Conservation (phyloP, 2,797 vertebrate genomes). For the Jordanella pulchra region DNA sequence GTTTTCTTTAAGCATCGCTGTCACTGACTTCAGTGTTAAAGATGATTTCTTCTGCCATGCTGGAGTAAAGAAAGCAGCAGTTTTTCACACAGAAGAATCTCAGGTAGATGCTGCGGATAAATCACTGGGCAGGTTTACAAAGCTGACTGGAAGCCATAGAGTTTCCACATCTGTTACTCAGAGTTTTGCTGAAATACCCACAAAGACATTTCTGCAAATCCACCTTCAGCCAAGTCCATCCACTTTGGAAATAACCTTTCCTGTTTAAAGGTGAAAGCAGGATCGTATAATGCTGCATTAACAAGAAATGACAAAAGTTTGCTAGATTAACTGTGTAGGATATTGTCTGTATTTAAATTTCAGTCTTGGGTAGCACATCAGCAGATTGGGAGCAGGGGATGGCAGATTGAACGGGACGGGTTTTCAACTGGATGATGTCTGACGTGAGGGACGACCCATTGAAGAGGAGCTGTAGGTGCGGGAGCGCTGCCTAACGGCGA, state of each 20-base stretch:
- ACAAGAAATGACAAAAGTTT: constrained; percentile 21
- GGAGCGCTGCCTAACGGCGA: constrained; percentile 88
- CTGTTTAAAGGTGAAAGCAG: constrained; percentile 15
- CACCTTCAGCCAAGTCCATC: constrained; percentile 31
- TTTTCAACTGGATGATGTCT: constrained; percentile 62
- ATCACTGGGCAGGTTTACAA: neutral
- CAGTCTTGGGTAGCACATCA: constrained; percentile 11
- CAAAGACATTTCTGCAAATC: constrained; percentile 18
- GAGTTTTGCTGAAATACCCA: constrained; percentile 22
- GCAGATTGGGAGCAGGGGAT: neutral
- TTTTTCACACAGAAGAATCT: constrained; percentile 7
- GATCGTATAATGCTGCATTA: constrained; percentile 15
- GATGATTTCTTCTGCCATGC: neutral
- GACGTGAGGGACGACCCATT: constrained; percentile 72
- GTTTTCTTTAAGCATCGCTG: neutral
- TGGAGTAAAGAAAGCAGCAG: neutral
- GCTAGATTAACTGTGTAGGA: constrained; percentile 8
- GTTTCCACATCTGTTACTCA: constrained; percentile 19
- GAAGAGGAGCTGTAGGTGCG: constrained; percentile 94
- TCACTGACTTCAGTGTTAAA: neutral
- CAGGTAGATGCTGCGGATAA: constrained; percentile 14
- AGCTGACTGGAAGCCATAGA: constrained; percentile 20
- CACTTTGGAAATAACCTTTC: constrained; percentile 38
- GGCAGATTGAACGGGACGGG: constrained; percentile 2
- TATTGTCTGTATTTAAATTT: neutral